Conservation (phyloP, 1,140 invertebrate species). For the Drosophila arawakana region DNA sequence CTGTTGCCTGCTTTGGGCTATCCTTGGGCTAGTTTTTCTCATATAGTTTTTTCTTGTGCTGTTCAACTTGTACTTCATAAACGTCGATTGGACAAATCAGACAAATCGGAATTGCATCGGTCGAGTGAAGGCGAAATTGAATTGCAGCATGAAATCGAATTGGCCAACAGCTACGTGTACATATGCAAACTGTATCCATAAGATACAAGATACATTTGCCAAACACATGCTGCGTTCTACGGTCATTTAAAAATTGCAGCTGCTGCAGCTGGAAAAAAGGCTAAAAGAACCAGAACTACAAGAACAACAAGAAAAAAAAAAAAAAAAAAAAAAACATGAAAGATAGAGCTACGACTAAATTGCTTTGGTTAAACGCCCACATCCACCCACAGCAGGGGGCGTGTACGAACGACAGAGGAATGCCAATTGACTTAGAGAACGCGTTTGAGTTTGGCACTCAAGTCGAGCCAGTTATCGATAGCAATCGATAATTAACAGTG, state of each 20-base stretch:
- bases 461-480: conserved; percentile 3
- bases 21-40: conserved; percentile 43
- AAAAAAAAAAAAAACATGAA: conserved; percentile 4
- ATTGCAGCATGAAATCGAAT: conserved; percentile 69
- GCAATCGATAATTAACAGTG: conserved; percentile 15
- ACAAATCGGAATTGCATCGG: conserved; percentile 37
- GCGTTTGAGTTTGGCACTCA: neutral
- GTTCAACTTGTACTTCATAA: conserved; percentile 12
- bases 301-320: neutral
- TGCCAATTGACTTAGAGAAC: neutral
- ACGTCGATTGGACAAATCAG: neutral
- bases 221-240: conserved; percentile 6
- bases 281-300: conserved; percentile 1
- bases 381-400: neutral
- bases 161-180: conserved; percentile 47
- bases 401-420: neutral
- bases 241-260: conserved; percentile 8
- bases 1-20: conserved; percentile 49
- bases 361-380: conserved; percentile 21
- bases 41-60: conserved; percentile 2
- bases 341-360: conserved; percentile 22
- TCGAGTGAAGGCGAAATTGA: conserved; percentile 40
- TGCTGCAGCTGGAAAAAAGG: neutral
- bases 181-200: conserved; percentile 8
- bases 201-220: conserved; percentile 2